Evolutionary conservation across 2,888 invertebrate genomes (phyloP), one percentile per base, ranked within the genome.

Genomic region (Pseudoips prasinana): DNA sequence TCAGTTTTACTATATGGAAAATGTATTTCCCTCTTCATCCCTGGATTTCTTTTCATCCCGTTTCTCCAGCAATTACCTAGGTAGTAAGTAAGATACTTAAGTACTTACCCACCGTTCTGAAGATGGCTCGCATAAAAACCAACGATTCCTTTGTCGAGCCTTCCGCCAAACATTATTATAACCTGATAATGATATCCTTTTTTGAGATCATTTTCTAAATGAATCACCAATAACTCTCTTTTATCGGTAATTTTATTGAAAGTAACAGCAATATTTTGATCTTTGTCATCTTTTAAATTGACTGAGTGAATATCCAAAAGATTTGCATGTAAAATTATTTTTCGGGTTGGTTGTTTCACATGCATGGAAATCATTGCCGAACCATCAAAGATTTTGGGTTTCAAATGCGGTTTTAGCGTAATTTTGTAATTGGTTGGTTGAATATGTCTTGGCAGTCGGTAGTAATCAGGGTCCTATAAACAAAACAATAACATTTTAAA

Each of bases 401-500:
- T 73, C 42, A 94, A 78, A 56, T 94, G 78, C 0, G 96, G 95
- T 62, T 90, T 80, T 18, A 96, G 73, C 29, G 81, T 85, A 2
- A 96, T 76, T 53, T 93, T 91, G 66, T 96, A 96, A 41, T 91
- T 89, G 8, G 71, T 58, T 0, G 96, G 95, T 17, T 79, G 64
- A 0, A 94, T 75, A 22, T 89, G 66, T 19, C 72, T 75, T 1
- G 94, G 92, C 7, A 96, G 70, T 33, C 81, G 66, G 41, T 76
- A 76, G 33, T 59, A 54, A 7, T 43, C 10, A 26, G 11, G 34
- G 10, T 51, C 31, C 81, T 83, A 64, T 33, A 73, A 77, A 23
- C 29, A 6, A 29, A 42, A 31, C n/a, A 22, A 11, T n/a, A 7
- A n/a, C n/a, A n/a, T n/a, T n/a, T n/a, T n/a, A n/a, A n/a, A n/a